Conservation (phyloP, 2,888 invertebrate species). For the Coenonympha glycerion region DNA sequence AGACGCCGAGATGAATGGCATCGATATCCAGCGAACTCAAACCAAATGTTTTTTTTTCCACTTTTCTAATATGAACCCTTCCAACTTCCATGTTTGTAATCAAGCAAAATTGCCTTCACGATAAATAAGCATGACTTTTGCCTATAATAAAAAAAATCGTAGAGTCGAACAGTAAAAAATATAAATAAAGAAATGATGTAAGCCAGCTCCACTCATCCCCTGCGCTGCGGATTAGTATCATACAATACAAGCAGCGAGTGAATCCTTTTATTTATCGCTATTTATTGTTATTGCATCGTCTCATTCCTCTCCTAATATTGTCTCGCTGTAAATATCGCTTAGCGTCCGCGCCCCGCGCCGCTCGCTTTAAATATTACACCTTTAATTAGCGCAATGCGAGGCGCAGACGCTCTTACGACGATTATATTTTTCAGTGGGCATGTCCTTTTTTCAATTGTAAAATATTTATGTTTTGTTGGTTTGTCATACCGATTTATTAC, state of each 20-base stretch:
- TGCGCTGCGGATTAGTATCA: constrained; percentile 67
- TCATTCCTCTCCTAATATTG: constrained; percentile 74
- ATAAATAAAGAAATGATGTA: not conserved
- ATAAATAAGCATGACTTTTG: too few relatives aligned
- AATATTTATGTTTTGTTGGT: not conserved
- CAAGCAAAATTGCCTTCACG: too few relatives aligned
- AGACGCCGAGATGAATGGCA: too few relatives aligned
- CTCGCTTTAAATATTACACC: constrained; percentile 64
- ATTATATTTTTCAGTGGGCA: constrained; percentile 40
- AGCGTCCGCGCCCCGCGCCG: constrained; percentile 51
- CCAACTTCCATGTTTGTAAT: too few relatives aligned
- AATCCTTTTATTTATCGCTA: constrained; percentile 78
- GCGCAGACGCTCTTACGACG: constrained; percentile 41
- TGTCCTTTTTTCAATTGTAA: constrained; percentile 6
- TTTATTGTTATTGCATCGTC: constrained; percentile 77
- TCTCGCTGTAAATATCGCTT: constrained; percentile 71
- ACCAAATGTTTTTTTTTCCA: too few relatives aligned
- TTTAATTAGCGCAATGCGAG: constrained; percentile 60
- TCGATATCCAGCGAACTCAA: too few relatives aligned
- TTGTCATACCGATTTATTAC: not conserved
- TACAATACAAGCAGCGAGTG: constrained; percentile 76
- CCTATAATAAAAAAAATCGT: not conserved
- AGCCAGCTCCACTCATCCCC: constrained; percentile 43
- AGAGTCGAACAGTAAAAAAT: too few relatives aligned
- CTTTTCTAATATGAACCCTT: too few relatives aligned